phyloP scores from a whole-genome alignment of 23 tunicate genomes.

The Aplidium turbinatum region DNA sequence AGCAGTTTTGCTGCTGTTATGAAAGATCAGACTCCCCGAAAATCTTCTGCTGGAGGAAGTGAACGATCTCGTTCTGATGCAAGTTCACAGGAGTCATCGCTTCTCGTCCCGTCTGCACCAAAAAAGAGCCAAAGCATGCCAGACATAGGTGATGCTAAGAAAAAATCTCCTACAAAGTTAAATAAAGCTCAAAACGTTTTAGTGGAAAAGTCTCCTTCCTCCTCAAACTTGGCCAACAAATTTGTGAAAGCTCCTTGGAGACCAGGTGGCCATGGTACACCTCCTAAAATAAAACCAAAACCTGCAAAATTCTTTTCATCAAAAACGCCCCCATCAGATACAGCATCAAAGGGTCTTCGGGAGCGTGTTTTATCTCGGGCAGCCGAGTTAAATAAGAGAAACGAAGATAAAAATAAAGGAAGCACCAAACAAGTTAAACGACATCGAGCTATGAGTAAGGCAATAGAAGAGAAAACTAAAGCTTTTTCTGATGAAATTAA shows the following conservation, averaged over 20 bases:
- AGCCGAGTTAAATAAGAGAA: slow-evolving; percentile 44
- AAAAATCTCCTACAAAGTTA: slow-evolving; percentile 6
- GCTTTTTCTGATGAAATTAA: slow-evolving; percentile 43
- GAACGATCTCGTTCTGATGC: slow-evolving; percentile 17
- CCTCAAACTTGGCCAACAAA: background rate
- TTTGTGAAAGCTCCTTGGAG: slow-evolving; percentile 29
- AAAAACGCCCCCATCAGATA: slow-evolving; percentile 28
- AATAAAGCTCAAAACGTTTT: background rate
- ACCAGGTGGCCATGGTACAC: slow-evolving; percentile 3
- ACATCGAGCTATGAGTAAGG: slow-evolving; percentile 45
- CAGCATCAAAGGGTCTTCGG: slow-evolving; percentile 43
- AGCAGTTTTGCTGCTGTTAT: slow-evolving; percentile 36
- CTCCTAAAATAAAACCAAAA: slow-evolving; percentile 12
- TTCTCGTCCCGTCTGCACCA: slow-evolving; percentile 12
- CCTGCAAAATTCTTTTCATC: slow-evolving; percentile 57
- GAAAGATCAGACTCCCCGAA: slow-evolving; percentile 23
- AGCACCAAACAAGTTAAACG: background rate
- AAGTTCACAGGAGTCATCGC: background rate
- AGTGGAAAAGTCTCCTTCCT: slow-evolving; percentile 27
- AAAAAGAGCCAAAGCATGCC: slow-evolving; percentile 66
- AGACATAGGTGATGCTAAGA: slow-evolving; percentile 46
- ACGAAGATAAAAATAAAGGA: slow-evolving; percentile 14
- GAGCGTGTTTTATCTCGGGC: slow-evolving; percentile 54
- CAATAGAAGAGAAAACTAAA: slow-evolving; percentile 60
- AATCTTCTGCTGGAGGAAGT: slow-evolving; percentile 31